phyloP scores from a whole-genome alignment of 1,140 invertebrate genomes.

The Tetranychus cinnabarinus region DNA sequence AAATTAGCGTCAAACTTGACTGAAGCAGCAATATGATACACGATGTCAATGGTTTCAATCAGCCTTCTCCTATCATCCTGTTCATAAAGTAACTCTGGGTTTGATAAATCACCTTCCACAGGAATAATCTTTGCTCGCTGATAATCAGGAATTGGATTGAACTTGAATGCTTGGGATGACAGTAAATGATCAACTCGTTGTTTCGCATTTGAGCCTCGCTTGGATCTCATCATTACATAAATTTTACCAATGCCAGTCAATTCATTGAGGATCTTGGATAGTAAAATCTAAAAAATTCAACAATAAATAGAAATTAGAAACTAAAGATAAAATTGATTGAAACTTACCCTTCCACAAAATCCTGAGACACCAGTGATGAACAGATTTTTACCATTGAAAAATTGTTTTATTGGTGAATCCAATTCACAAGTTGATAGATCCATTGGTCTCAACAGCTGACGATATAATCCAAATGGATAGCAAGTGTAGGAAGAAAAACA shows the following conservation, averaged over 20 bases:
- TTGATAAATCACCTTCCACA: constrained; percentile 69
- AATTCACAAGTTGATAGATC: too few species aligned
- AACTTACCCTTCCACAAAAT: constrained; percentile 49
- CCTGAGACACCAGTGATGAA: constrained; percentile 39
- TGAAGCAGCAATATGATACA: constrained; percentile 96
- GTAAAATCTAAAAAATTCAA: constrained; percentile 17
- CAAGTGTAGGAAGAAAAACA: too few species aligned
- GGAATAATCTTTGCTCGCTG: constrained; percentile 46
- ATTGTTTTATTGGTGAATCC: constrained; percentile 19
- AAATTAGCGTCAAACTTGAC: constrained; percentile 92
- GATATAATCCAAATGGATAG: too few species aligned
- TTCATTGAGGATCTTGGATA: constrained; percentile 25
- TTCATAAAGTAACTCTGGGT: constrained; percentile 61
- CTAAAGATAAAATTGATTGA: constrained; percentile 18
- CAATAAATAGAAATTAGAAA: not conserved
- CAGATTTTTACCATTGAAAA: constrained; percentile 36
- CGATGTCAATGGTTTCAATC: constrained; percentile 50
- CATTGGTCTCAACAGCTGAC: too few species aligned
- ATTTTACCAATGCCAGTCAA: constrained; percentile 22
- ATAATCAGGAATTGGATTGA: not conserved
- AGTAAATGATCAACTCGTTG: constrained; percentile 19
- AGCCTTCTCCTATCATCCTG: constrained; percentile 42
- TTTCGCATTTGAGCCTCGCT: constrained; percentile 16
- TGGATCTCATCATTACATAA: constrained; percentile 23
- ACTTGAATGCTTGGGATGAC: not conserved